These are phyloP conservation scores for Lepus timidus DNA, from an alignment of 2,113 vertebrate genomes.

Conservation along the genomic window DNA sequence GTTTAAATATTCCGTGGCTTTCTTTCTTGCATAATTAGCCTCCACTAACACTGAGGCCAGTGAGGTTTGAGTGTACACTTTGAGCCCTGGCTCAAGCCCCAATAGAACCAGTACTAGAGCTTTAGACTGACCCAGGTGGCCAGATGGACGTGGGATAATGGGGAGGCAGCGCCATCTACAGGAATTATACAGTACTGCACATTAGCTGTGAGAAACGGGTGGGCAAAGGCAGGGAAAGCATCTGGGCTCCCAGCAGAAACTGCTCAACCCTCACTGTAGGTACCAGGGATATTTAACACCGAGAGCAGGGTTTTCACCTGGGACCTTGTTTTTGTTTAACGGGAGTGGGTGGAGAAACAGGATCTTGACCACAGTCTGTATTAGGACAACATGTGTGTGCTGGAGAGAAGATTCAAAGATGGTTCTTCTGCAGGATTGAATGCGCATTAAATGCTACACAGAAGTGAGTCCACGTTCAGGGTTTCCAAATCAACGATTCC, in stretches of 20 bases:
- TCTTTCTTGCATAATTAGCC: neutral
- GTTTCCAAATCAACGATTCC: neutral
- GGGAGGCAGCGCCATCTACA: slow-evolving; percentile 66
- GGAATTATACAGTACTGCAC: slow-evolving; percentile 16
- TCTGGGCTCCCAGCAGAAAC: neutral
- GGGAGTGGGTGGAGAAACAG: neutral
- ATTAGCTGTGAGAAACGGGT: fast-evolving
- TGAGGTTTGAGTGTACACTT: neutral
- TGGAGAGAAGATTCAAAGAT: neutral
- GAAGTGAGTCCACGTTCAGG: neutral
- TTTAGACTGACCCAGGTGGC: neutral
- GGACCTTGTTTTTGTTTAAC: neutral
- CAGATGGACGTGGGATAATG: neutral
- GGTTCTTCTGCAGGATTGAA: neutral
- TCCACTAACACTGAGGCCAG: neutral
- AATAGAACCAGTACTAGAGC: fast-evolving
- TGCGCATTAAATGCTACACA: neutral
- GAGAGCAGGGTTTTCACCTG: neutral
- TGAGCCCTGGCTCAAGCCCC: neutral
- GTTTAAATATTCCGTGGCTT: neutral
- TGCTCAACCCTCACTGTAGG: neutral
- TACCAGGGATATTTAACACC: neutral
- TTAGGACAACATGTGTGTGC: neutral
- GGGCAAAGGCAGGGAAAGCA: no score
- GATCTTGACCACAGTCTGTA: neutral